Conservation (phyloP, 2,797 vertebrate species). For the Rhinogobio ventralis region DNA sequence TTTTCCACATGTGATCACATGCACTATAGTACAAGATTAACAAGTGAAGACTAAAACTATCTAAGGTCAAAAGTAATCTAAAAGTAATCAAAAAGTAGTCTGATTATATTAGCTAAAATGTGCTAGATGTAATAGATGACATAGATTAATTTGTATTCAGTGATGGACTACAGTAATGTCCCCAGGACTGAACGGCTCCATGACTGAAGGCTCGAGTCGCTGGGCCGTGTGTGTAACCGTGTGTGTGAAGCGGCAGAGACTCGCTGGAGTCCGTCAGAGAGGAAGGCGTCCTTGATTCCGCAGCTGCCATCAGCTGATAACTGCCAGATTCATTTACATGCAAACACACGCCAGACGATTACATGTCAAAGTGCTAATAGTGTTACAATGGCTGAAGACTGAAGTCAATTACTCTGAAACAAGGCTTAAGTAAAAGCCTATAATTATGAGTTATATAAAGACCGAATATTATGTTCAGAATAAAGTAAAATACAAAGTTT, state of each 20-base stretch:
- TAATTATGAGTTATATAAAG: constrained; percentile 6
- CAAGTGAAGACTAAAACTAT: no score
- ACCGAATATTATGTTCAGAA: not conserved
- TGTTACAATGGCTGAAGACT: not conserved
- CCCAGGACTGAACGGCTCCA: no score
- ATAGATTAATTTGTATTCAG: no score
- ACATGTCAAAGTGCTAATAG: constrained; percentile 9
- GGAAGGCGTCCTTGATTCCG: constrained; percentile 72
- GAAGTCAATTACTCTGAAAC: constrained; percentile 20
- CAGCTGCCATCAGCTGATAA: constrained; percentile 62
- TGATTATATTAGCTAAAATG: no score
- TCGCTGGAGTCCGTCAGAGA: constrained; percentile 62
- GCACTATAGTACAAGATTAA: no score
- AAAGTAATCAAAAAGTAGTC: no score
- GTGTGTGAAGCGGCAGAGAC: constrained; percentile 4
- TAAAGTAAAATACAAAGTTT: not conserved
- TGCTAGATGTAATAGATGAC: no score
- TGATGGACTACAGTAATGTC: no score
- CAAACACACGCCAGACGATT: not conserved
- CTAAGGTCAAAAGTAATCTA: no score
- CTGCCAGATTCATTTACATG: constrained; percentile 50
- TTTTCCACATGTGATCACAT: no score
- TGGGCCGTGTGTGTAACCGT: no score
- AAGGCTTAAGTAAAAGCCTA: not conserved
- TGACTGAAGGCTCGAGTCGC: no score